Evolutionary conservation across 2,888 invertebrate species (phyloP).

Genomic region (Gisinianus flammeolus): DNA sequence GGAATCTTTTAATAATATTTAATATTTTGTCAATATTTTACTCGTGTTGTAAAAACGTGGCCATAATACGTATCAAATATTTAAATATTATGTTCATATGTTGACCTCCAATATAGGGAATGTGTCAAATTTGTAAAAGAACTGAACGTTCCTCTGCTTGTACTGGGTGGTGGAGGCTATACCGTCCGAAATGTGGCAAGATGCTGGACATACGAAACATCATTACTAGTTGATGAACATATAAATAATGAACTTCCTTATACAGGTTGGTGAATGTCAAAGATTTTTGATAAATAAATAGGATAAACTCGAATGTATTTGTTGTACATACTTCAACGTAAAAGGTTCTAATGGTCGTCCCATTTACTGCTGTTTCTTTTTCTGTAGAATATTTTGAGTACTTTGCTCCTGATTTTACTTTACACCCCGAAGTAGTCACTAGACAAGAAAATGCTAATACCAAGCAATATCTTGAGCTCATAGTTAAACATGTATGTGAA

Average conservation of each 20-base stretch:
- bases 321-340: neutral
- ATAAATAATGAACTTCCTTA: conserved; percentile 95
- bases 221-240: conserved; percentile 86
- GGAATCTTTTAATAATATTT: conserved; percentile 7
- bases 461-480: conserved; percentile 91
- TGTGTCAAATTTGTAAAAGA: conserved; percentile 96
- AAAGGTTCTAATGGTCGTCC: neutral
- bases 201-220: conserved; percentile 99
- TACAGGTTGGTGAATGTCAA: conserved; percentile 68
- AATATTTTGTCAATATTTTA: neutral
- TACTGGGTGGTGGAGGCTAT: conserved; percentile 80
- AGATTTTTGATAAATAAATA: neutral
- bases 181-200: conserved; percentile 87
- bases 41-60: neutral
- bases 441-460: conserved; percentile 91
- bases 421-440: conserved; percentile 91
- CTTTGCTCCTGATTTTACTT: conserved; percentile 94
- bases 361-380: neutral
- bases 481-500: conserved; percentile 84
- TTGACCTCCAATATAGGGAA: conserved; percentile 68
- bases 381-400: conserved; percentile 86
- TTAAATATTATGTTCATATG: no score
- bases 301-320: no score
- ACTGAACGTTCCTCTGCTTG: conserved; percentile 87
- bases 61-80: neutral